phyloP scores from a whole-genome alignment of 1,140 invertebrate genomes.

The Drosophila elegans region DNA sequence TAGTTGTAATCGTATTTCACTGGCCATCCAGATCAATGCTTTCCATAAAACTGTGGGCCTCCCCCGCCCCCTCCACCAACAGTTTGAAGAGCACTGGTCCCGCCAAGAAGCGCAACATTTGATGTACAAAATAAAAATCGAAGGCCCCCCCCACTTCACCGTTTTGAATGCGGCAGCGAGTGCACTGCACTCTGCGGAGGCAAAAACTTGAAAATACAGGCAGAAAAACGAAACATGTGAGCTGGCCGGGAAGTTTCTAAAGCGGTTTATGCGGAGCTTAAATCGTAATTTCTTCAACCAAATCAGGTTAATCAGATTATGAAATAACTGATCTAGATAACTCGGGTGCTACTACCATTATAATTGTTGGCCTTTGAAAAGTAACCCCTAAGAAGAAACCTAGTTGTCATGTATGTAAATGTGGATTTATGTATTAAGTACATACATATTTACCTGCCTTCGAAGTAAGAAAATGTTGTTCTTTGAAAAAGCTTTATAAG shows the following conservation, averaged over 20 bases:
- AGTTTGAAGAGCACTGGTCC: conserved; percentile 15
- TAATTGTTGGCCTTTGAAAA: too few relatives aligned
- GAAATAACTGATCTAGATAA: not conserved
- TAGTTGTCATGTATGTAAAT: too few relatives aligned
- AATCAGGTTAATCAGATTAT: not conserved
- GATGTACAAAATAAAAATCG: not conserved
- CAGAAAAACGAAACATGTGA: conserved; percentile 24
- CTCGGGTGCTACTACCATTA: not conserved
- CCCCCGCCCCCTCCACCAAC: too few relatives aligned
- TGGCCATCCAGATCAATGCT: conserved; percentile 10
- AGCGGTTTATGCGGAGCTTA: conserved; percentile 21
- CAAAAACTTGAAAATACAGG: conserved; percentile 22
- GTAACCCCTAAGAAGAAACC: too few relatives aligned
- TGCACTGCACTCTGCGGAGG: conserved; percentile 50
- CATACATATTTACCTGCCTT: too few relatives aligned
- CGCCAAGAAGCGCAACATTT: conserved; percentile 19
- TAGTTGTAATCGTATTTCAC: conserved; percentile 2
- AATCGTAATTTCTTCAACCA: not conserved
- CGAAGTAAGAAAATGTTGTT: too few relatives aligned
- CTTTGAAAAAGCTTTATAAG: too few relatives aligned
- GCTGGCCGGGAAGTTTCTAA: conserved; percentile 13
- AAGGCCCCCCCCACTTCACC: conserved; percentile 27
- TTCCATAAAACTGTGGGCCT: not conserved
- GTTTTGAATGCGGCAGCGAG: conserved; percentile 16
- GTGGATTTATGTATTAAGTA: too few relatives aligned